Evolutionary conservation across 1,140 invertebrate species (phyloP).

Genomic region (Drosophila arawakana): DNA sequence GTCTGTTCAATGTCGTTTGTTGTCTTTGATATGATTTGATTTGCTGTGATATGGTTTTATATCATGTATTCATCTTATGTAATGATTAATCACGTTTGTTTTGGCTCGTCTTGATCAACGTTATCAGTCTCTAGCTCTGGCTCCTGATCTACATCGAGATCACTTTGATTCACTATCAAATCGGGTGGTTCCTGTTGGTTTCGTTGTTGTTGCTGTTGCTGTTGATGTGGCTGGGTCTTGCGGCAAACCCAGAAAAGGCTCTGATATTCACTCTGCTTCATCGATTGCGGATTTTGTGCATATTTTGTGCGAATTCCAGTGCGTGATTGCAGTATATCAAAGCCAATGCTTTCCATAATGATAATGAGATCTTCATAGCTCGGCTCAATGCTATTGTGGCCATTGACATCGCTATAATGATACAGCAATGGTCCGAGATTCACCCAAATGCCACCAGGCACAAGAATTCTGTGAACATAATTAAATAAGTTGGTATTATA

Average conservation of each 20-base stretch:
- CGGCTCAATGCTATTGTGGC: slow-evolving; percentile 97
- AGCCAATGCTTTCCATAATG: slow-evolving; percentile 94
- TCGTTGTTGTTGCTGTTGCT: slow-evolving; percentile 21
- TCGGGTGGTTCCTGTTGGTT: slow-evolving; percentile 57
- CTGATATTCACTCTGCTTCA: slow-evolving; percentile 86
- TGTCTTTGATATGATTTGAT: not conserved
- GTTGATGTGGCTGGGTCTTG: slow-evolving; percentile 50
- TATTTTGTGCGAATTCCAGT: slow-evolving; percentile 93
- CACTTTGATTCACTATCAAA: slow-evolving; percentile 50
- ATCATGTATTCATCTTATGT: not conserved
- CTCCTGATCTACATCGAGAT: not conserved
- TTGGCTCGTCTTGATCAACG: not conserved
- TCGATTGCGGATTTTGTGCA: slow-evolving; percentile 96
- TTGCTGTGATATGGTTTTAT: not conserved
- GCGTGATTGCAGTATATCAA: slow-evolving; percentile 91
- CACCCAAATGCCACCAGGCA: slow-evolving; percentile 94
- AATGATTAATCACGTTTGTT: slow-evolving; percentile 24
- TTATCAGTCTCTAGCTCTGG: slow-evolving; percentile 1
- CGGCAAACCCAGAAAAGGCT: slow-evolving; percentile 82
- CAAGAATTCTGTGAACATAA: slow-evolving; percentile 89
- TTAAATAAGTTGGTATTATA: too few relatives aligned
- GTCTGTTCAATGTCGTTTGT: not conserved
- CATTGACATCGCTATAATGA: slow-evolving; percentile 95
- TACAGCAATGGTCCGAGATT: slow-evolving; percentile 97
- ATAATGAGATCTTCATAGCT: slow-evolving; percentile 93